Conservation (phyloP, 2,888 invertebrate genomes). For the Drosophila koepferae region DNA sequence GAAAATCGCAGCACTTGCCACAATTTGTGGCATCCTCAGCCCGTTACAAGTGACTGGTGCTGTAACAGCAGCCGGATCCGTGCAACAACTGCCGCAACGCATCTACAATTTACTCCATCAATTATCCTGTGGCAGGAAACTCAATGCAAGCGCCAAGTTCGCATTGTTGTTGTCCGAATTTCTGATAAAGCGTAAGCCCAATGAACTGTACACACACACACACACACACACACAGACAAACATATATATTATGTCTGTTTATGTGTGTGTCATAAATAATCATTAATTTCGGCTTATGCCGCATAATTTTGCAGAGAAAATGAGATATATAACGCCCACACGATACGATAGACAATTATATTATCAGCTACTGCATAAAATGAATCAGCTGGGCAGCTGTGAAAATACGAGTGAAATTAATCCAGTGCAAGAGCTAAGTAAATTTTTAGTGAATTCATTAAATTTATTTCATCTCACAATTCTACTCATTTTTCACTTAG, state of each 20-base stretch:
- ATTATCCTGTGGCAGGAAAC: constrained; percentile 57
- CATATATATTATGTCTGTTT: not conserved
- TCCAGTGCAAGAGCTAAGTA: constrained; percentile 49
- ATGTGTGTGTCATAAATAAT: constrained; percentile 38
- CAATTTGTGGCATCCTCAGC: constrained; percentile 31
- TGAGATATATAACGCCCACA: constrained; percentile 75
- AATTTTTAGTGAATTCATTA: constrained; percentile 4
- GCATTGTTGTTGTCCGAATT: constrained; percentile 73
- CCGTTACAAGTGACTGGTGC: constrained; percentile 13
- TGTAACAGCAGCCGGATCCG: constrained; percentile 20
- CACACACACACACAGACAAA: not conserved
- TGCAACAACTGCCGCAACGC: constrained; percentile 58
- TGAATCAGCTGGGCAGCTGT: constrained; percentile 46
- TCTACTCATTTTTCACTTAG: constrained; percentile 37
- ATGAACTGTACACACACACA: constrained; percentile 53
- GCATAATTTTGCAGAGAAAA: constrained; percentile 59
- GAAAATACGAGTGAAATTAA: constrained; percentile 5
- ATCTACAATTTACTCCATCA: constrained; percentile 63
- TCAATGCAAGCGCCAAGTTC: constrained; percentile 73
- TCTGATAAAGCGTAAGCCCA: constrained; percentile 81
- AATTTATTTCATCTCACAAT: not conserved
- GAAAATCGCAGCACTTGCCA: constrained; percentile 48
- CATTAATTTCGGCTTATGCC: constrained; percentile 35
- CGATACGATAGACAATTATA: constrained; percentile 76
- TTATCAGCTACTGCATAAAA: constrained; percentile 68